phyloP scores from a whole-genome alignment of 2,888 invertebrate species.

The Anticlea derivata region DNA sequence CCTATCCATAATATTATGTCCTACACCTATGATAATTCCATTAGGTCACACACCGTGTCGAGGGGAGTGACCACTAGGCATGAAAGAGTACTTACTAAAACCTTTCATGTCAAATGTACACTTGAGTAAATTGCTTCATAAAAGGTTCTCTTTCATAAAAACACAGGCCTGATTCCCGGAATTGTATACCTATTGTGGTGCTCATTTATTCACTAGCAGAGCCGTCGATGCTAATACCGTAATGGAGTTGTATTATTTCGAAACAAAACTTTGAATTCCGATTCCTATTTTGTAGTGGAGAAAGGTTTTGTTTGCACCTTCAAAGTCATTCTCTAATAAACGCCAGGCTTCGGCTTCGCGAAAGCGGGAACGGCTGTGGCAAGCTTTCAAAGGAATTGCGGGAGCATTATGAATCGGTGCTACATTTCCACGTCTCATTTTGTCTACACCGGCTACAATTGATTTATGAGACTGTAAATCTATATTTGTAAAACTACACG shows the following conservation, averaged over 20 bases:
- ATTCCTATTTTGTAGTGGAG: constrained; percentile 31
- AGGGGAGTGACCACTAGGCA: constrained; percentile 31
- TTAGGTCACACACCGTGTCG: constrained; percentile 28
- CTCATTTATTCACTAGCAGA: constrained; percentile 35
- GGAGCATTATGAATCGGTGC: constrained; percentile 39
- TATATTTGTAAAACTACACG: constrained; percentile 32
- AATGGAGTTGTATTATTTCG: constrained; percentile 42
- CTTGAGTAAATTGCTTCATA: constrained; percentile 31
- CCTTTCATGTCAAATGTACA: constrained; percentile 32
- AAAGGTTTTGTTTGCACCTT: constrained; percentile 45
- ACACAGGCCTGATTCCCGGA: constrained; percentile 5
- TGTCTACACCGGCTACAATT: constrained; percentile 5
- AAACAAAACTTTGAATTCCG: constrained; percentile 38
- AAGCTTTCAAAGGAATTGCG: constrained; percentile 48
- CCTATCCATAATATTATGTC: not conserved
- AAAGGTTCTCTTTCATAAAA: constrained; percentile 19
- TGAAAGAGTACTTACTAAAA: constrained; percentile 28
- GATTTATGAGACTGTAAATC: constrained; percentile 28
- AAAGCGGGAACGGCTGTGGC: constrained; percentile 35
- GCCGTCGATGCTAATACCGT: constrained; percentile 40
- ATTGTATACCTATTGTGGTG: constrained; percentile 1
- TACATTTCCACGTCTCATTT: constrained; percentile 21
- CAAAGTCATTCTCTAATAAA: constrained; percentile 42
- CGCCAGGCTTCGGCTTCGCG: constrained; percentile 34
- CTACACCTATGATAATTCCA: constrained; percentile 25